phyloP scores from a whole-genome alignment of 2,113 vertebrate species.

The Chinchilla lanigera region DNA sequence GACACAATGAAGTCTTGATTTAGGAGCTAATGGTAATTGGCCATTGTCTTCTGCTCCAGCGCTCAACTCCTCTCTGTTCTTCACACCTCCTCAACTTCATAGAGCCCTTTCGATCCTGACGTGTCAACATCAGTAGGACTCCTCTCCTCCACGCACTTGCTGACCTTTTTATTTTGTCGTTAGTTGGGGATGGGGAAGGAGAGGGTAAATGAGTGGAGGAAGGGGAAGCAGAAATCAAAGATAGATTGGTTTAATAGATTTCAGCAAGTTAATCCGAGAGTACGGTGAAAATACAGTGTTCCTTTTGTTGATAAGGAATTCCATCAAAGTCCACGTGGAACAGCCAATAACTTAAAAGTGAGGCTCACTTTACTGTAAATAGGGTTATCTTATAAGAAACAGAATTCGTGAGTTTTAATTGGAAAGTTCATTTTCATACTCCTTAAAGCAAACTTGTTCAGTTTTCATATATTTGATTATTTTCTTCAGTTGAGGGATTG shows the following conservation, averaged over 20 bases:
- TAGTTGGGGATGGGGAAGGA: not conserved
- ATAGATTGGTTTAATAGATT: not conserved
- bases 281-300: not conserved
- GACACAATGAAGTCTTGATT: not conserved
- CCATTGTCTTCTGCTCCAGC: not conserved
- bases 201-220: not conserved
- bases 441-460: constrained; percentile 54
- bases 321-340: not conserved
- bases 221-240: not conserved
- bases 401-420: constrained; percentile 35
- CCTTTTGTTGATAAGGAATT: constrained; percentile 37
- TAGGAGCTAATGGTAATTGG: not conserved
- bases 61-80: not conserved
- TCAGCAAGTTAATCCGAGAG: not conserved
- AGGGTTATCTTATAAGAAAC: constrained; percentile 8
- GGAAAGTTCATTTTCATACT: constrained; percentile 25
- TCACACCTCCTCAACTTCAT: not conserved
- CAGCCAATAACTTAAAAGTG: constrained; percentile 33
- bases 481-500: constrained; percentile 32
- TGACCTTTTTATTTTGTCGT: constrained; percentile 10
- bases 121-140: not conserved
- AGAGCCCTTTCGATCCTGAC: not conserved
- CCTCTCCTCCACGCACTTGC: not conserved
- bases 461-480: constrained; percentile 16
- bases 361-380: not conserved